phyloP scores from a whole-genome alignment of 2,888 invertebrate species.

The Terebella lapidaria region DNA sequence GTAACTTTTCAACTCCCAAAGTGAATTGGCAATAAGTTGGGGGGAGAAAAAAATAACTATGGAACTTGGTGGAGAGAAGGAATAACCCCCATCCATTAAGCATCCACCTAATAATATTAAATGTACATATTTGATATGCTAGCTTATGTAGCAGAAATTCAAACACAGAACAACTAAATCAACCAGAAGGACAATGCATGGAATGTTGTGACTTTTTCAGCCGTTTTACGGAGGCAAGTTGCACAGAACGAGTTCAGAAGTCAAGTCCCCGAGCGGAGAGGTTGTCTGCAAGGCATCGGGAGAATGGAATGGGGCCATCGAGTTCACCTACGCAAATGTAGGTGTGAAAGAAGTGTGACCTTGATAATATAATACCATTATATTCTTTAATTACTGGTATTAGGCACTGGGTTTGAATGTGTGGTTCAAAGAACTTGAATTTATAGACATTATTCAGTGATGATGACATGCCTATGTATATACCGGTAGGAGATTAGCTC shows the following conservation, averaged over 20 bases:
- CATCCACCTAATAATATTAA: too few species aligned
- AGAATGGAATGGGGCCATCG: conserved; percentile 56
- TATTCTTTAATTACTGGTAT: neutral
- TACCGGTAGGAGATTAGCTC: neutral
- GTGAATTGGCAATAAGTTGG: too few species aligned
- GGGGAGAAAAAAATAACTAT: too few species aligned
- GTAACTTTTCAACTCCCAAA: too few species aligned
- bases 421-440: too few species aligned
- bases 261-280: conserved; percentile 49
- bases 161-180: neutral
- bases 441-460: too few species aligned
- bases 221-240: conserved; percentile 58
- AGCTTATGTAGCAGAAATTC: too few species aligned
- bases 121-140: too few species aligned
- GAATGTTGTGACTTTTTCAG: conserved; percentile 33
- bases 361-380: neutral
- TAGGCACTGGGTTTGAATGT: too few species aligned
- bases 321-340: conserved; percentile 50
- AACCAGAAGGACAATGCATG: neutral
- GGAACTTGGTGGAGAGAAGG: too few species aligned
- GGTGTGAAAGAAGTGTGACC: neutral
- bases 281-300: conserved; percentile 53
- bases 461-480: neutral
- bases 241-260: conserved; percentile 55
- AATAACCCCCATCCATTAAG: too few species aligned